These are phyloP conservation scores for Columba livia DNA, from an alignment of 2,113 vertebrate species.

Conservation along the genomic window DNA sequence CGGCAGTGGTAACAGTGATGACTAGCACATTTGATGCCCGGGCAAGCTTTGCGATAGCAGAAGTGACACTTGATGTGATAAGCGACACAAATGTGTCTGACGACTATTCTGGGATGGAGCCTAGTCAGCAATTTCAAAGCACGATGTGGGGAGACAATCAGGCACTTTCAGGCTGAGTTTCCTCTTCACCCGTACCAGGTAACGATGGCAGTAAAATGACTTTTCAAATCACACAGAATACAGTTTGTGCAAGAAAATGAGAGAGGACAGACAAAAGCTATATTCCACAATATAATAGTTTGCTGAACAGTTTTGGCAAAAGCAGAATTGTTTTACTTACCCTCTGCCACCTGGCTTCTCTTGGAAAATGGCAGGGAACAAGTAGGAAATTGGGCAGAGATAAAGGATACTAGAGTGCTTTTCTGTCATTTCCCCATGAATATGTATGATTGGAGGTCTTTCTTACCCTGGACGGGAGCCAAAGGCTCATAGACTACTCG, in stretches of 20 bases:
- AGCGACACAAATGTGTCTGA: not conserved
- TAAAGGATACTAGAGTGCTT: not conserved
- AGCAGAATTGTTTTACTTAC: slow-evolving; percentile 47
- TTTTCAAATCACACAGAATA: slow-evolving; percentile 4
- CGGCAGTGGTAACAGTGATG: not conserved
- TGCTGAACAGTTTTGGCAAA: not conserved
- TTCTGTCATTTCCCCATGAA: not conserved
- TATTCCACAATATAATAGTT: not conserved
- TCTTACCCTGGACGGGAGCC: slow-evolving; percentile 87
- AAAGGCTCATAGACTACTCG: slow-evolving; percentile 90
- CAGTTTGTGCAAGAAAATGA: not conserved
- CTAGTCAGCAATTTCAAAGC: not conserved
- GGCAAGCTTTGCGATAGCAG: not conserved
- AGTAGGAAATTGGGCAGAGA: slow-evolving; percentile 38
- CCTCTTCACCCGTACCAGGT: not conserved
- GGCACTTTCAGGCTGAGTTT: not conserved
- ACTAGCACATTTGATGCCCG: not conserved
- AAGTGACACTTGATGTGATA: slow-evolving; percentile 15
- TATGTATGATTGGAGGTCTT: not conserved
- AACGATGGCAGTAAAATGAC: not conserved
- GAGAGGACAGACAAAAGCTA: not conserved
- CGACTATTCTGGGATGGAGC: slow-evolving; percentile 23
- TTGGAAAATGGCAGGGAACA: not conserved
- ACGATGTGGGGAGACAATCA: not conserved
- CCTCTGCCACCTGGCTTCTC: slow-evolving; percentile 46